A percentile compares a stretch with the other conserved stretches of the same genome.
Evolutionary conservation across 2,113 vertebrate genomes (phyloP).

Genomic region (Nematolebias whitei): DNA sequence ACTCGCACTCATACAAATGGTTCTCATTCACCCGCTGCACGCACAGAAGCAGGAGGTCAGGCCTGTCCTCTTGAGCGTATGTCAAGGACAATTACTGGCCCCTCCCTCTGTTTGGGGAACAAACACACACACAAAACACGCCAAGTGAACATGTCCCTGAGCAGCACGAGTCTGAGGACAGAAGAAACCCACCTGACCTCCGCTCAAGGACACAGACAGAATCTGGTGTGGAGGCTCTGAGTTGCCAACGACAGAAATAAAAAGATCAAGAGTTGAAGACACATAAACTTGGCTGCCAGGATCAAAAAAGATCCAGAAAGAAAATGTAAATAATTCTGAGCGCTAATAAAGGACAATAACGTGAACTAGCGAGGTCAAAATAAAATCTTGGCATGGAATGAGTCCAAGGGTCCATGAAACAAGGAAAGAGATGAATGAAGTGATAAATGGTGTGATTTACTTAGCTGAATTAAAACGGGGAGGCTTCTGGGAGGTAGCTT

Average conservation of each 20-base stretch:
- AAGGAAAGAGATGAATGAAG: constrained; percentile 25
- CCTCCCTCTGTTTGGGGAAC: constrained; percentile 17
- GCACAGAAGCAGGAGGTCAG: constrained; percentile 43
- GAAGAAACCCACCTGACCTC: constrained; percentile 65
- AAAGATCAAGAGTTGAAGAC: constrained; percentile 34
- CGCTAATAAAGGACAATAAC: constrained; percentile 35
- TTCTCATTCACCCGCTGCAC: constrained; percentile 10
- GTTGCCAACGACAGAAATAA: constrained; percentile 40
- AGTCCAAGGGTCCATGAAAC: constrained; percentile 31
- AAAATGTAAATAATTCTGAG: constrained; percentile 53
- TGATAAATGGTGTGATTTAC: constrained; percentile 52
- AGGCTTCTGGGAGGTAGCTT: constrained; percentile 30
- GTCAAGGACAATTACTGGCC: constrained; percentile 68
- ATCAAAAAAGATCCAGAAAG: constrained; percentile 36
- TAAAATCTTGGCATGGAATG: constrained; percentile 17
- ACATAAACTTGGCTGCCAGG: constrained; percentile 37
- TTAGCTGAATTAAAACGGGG: constrained; percentile 26
- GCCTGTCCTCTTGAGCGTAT: constrained; percentile 50
- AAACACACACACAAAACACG: constrained; percentile 11
- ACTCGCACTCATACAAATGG: background rate
- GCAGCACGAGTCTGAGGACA: constrained; percentile 33
- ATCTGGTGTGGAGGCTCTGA: constrained; percentile 43
- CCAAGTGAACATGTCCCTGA: constrained; percentile 50
- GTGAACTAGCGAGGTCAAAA: constrained; percentile 37
- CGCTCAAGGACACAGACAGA: constrained; percentile 65